Conservation (phyloP, 2,888 invertebrate species). For the Lepetodrilus schrolli region DNA sequence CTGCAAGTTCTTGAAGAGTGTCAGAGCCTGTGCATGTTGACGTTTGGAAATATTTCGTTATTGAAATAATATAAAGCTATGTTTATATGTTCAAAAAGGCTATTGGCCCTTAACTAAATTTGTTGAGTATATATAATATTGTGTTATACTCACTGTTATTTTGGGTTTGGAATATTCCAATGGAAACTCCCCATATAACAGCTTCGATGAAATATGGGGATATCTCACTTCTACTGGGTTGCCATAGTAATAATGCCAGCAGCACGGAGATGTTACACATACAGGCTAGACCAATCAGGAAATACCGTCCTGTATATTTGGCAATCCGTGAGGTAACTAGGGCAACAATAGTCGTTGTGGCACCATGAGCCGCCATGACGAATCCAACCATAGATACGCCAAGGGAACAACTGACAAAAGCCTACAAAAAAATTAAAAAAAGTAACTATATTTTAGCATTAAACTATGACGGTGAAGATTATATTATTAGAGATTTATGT, state of each 20-base stretch:
- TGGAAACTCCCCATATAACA: not conserved
- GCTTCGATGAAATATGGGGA: not conserved
- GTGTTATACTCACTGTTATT: not conserved
- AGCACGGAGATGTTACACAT: too few species aligned
- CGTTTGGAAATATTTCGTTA: too few species aligned
- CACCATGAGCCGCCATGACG: slow-evolving; percentile 33
- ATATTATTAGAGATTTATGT: too few species aligned
- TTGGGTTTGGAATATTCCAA: not conserved
- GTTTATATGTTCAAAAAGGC: too few species aligned
- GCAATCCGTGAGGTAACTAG: slow-evolving; percentile 52
- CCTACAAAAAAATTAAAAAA: slow-evolving; percentile 22
- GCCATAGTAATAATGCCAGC: not conserved
- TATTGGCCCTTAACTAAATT: too few species aligned
- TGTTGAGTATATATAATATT: too few species aligned
- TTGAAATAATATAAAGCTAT: too few species aligned
- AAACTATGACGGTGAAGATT: too few species aligned
- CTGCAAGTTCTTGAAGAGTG: too few species aligned
- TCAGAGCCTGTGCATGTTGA: too few species aligned
- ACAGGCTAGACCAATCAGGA: too few species aligned
- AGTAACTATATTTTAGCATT: too few species aligned
- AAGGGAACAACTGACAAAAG: slow-evolving; percentile 30
- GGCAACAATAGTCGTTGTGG: slow-evolving; percentile 53
- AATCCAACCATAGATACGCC: slow-evolving; percentile 30
- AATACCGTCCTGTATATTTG: slow-evolving; percentile 52
- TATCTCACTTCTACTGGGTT: not conserved